Base-by-base conservation (phyloP, 2,797 vertebrate species). In the Tangara arthus region DNA sequence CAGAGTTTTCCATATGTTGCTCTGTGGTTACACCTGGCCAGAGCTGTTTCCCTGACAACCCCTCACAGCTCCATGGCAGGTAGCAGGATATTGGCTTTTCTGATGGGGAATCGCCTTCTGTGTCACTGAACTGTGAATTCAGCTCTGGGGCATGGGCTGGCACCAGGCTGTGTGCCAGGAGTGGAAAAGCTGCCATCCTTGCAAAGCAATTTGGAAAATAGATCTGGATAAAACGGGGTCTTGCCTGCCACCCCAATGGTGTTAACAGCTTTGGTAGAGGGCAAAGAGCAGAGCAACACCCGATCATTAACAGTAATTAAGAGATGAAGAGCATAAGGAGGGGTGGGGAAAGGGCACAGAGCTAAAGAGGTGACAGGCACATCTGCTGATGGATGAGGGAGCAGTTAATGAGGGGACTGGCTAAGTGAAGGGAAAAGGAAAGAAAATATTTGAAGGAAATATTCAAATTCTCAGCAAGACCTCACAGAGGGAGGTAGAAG, bases 11-110 rank as follows among this genome's bases (percentile, higher is more conserved):
- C 55, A 6, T n/a, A 1, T 24, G 70, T 65, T 64, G 44, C n/a
- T 32, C 65, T 18, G 5, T 8, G 52, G 24, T 52, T n/a, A 19
- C 75, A 93, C 72, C 92, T 93, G 84, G 89, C 35, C 87, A 84
- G 65, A 59, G 41, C n/a, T 4, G 89, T 94, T 85, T 49, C 84
- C 87, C 78, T 94, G 92, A 89, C 88, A 87, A 32, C 90, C 70
- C 15, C 82, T 69, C 64, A 18, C 68, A 61, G 56, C 47, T 81
- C 12, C 44, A 10, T 1, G 65, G 75, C 87, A 96, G 78, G 90
- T 73, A 92, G 72, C 79, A 53, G 22, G 9, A 22, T 24, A 24
- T 26, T 70, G 71, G 57, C 32, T 80, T 85, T 80, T 71, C 75
- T 75, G 46, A 42, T 12, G 61, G 68, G 39, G 37, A 79, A 35